Base-by-base conservation (phyloP, 2,113 vertebrate genomes). In the Cryptoleucopteryx plumbea region DNA sequence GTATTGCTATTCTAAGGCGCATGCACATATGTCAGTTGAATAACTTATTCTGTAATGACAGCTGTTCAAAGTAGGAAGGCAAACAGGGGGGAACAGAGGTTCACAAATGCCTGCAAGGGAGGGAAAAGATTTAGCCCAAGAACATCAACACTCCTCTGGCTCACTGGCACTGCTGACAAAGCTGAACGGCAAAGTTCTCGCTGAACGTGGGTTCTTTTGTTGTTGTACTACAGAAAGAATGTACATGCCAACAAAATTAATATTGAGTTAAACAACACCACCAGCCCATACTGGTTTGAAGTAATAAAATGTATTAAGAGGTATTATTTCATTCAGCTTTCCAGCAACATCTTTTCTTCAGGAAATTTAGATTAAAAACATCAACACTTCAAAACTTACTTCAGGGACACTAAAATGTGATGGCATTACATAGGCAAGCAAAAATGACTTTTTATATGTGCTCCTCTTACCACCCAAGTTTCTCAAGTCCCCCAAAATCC, bases 161-260 rank as follows among this genome's bases (percentile, higher is more conserved):
- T 80, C 10, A 1, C 36, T 61, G 1, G 2, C 40, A 50, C 32
- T n/a, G 70, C 55, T 50, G 52, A 80, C 66, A 61, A 79, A 52
- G 40, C 47, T 22, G 7, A 59, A 77, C 2, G 6, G 31, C 6
- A 16, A 73, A 31, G 11, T 22, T 90, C 36, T 68, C 27, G 31
- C 8, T 22, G 16, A 86, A 38, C 3, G 1, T 2, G 9, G 4
- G 11, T 0, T 0, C 77, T 68, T 53, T 45, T 55, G 25, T 38
- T 26, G 48, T 16, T 58, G 55, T 50, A 59, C 53, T 27, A 78
- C 6, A 83, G 45, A 59, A 83, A 77, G 32, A 56, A 62, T 0
- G 15, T 18, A 68, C 20, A 13, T 42, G 16, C 26, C 59, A 38
- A 59, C 47, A 80, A 18, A 88, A 56, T 5, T 20, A 43, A 26